A percentile compares a stretch with the other conserved stretches of the same genome.
phyloP scores from a whole-genome alignment of 2,113 vertebrate species.

The Phrynosoma platyrhinos region DNA sequence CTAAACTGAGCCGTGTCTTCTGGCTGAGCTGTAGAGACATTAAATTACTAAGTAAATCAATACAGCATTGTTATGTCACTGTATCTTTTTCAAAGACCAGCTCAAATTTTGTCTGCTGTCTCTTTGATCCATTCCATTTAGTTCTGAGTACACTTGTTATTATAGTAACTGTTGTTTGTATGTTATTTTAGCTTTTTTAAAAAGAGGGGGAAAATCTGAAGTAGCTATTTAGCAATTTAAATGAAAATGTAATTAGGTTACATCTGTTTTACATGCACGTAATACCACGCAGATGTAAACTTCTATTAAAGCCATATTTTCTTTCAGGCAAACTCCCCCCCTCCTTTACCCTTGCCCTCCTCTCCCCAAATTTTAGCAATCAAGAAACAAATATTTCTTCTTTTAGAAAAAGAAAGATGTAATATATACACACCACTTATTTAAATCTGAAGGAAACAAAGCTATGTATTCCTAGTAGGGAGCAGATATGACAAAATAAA shows the following conservation, averaged over 20 bases:
- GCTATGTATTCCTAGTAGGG: conserved; percentile 59
- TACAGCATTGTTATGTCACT: conserved; percentile 83
- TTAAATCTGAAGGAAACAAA: conserved; percentile 59
- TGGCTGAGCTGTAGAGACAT: conserved; percentile 81
- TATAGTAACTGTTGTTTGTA: conserved; percentile 99
- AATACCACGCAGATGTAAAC: conserved; percentile 91
- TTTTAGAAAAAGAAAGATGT: conserved; percentile 23
- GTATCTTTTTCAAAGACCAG: conserved; percentile 88
- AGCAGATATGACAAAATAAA: conserved; percentile 33
- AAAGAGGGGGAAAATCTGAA: conserved; percentile 78
- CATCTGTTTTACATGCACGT: conserved; percentile 97
- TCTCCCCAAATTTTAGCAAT: conserved; percentile 72
- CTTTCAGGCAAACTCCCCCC: conserved; percentile 80
- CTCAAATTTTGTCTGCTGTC: conserved; percentile 86
- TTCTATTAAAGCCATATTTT: conserved; percentile 92
- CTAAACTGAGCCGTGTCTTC: conserved; percentile 80
- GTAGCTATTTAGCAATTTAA: conserved; percentile 99
- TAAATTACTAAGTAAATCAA: conserved; percentile 91
- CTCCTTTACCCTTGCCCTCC: neutral
- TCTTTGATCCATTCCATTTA: conserved; percentile 93
- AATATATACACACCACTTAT: conserved; percentile 49
- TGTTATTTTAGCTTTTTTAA: conserved; percentile 94
- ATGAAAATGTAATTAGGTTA: conserved; percentile 97
- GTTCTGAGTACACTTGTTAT: conserved; percentile 95
- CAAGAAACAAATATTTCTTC: conserved; percentile 60